These are phyloP conservation scores for Potamilus streckersoni DNA, from an alignment of 1,140 invertebrate species.

Conservation along the genomic window DNA sequence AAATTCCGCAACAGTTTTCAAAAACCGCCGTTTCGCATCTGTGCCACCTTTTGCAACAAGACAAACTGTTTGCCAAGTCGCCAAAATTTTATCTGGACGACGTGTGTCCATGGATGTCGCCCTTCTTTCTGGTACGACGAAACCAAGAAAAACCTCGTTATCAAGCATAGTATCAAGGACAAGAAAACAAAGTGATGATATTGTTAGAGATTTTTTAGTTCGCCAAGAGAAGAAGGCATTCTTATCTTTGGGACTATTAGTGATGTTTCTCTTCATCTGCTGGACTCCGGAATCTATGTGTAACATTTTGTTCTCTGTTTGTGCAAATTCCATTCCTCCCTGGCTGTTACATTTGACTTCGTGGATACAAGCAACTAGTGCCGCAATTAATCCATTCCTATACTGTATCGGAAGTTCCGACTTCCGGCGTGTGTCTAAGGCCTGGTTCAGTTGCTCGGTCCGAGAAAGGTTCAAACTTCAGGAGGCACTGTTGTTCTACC, in stretches of 20 bases:
- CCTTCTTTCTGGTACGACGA: slow-evolving; percentile 14
- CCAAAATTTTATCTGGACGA: slow-evolving; percentile 13
- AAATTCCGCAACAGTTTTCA: slow-evolving; percentile 12
- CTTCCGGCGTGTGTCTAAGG: slow-evolving; percentile 46
- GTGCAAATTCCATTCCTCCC: slow-evolving; percentile 28
- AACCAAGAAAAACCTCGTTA: slow-evolving; percentile 1
- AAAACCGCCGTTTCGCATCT: slow-evolving; percentile 5
- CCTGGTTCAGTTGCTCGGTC: slow-evolving; percentile 26
- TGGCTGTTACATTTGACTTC: slow-evolving; percentile 37
- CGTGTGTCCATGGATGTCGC: slow-evolving; percentile 6
- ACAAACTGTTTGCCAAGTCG: slow-evolving; percentile 25
- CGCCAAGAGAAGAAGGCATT: slow-evolving; percentile 57
- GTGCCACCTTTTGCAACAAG: background rate
- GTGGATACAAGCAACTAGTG: slow-evolving; percentile 51
- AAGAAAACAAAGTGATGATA: slow-evolving; percentile 43
- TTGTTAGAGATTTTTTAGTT: slow-evolving; percentile 50
- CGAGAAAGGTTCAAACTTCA: too few relatives aligned
- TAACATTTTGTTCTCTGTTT: slow-evolving; percentile 35
- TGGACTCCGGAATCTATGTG: slow-evolving; percentile 53
- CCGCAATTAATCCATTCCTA: slow-evolving; percentile 57
- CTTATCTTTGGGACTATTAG: slow-evolving; percentile 48
- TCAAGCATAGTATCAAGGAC: slow-evolving; percentile 21
- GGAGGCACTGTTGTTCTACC: too few relatives aligned
- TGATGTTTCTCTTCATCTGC: slow-evolving; percentile 51
- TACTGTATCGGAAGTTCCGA: slow-evolving; percentile 58